Evolutionary conservation across 2,888 invertebrate species (phyloP), one percentile per base, ranked within the genome.

Genomic region (Miltochrista miniata): DNA sequence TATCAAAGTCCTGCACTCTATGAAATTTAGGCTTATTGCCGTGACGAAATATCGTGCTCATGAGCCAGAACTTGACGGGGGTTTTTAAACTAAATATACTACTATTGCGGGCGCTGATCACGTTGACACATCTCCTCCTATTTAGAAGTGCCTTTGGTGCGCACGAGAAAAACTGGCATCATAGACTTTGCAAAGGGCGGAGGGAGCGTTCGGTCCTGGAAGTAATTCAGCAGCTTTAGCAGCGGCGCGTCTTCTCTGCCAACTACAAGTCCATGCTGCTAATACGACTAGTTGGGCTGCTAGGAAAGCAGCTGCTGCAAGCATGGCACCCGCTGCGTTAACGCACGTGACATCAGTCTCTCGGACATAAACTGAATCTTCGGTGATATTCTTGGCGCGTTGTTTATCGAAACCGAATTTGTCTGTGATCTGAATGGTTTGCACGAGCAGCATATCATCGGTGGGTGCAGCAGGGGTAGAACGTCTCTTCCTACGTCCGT

Each of bases 381-480:
- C 94, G 64, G 94, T 93, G 54, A 93, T 87, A 72, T 93, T 93
- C 79, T 92, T 93, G 47, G 94, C 93, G 57, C 93, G 93, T 70
- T 93, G 93, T 74, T 94, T 94, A 72, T 96, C 95, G 85, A 96
- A 97, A 35, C 96, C 96, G 83, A 97, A 98, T 83, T 97, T 97
- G 90, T 98, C 98, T 33, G 96, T 97, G 79, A 98, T 98, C 86
- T 97, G 97, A 76, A 98, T 97, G 52, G 97, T 96, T 82, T 97
- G 97, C 30, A 97, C 97, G 55, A 98, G 93, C 14, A 98, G 94
- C 87, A 98, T 94, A 80, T 97, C 96, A 74, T 98, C 97, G 56
- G 94, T 89, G 47, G 91, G 91, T 15, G 87, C 76, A 39, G 89
- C 83, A 14, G 91, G 93, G 64, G 92, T 93, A 76, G 94, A 95